Base-by-base conservation (phyloP, 2,797 vertebrate genomes). In the Furcifer pardalis region DNA sequence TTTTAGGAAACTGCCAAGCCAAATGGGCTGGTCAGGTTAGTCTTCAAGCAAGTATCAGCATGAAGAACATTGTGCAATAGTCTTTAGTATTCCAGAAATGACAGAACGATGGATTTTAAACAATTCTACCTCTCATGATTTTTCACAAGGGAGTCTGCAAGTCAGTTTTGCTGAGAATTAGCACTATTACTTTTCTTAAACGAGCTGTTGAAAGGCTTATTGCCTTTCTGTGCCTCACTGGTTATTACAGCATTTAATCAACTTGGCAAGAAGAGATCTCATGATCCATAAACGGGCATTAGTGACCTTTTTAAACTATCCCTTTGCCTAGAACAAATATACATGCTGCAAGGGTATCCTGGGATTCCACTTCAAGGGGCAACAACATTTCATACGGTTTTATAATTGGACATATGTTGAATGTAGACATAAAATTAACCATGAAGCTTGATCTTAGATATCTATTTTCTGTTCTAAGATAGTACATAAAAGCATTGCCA, bases 171-270 rank as follows among this genome's bases (percentile, higher is more conserved):
- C 27, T 81, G 68, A 82, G 87, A 91, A 83, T 69, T 75, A 78
- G 84, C 76, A 59, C 63, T n/a, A 25, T 56, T 23, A 59, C 59
- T 91, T 91, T n/a, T 86, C 44, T 87, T 88, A 0, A 68, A 13
- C 84, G 0, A 44, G 5, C 56, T 75, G 46, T 81, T 75, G 72
- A 59, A 87, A 80, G 30, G 79, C 82, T 49, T 79, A 37, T 0
- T 86, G 25, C 76, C 88, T 49, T 79, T 49, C 73, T 85, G 65
- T 86, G 85, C 77, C 88, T 73, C 60, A 77, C 44, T 5, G 87
- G 86, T 87, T 92, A 77, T 82, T 86, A 77, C 89, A 74, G 71
- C 87, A 60, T 68, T 93, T 87, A 86, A 37, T 87, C 35, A 75
- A 35, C 83, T 65, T 79, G 9, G 30, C 27, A 40, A 71, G 23